These are phyloP conservation scores for Albula goreensis DNA, from an alignment of 2,113 vertebrate species.

Conservation along the genomic window DNA sequence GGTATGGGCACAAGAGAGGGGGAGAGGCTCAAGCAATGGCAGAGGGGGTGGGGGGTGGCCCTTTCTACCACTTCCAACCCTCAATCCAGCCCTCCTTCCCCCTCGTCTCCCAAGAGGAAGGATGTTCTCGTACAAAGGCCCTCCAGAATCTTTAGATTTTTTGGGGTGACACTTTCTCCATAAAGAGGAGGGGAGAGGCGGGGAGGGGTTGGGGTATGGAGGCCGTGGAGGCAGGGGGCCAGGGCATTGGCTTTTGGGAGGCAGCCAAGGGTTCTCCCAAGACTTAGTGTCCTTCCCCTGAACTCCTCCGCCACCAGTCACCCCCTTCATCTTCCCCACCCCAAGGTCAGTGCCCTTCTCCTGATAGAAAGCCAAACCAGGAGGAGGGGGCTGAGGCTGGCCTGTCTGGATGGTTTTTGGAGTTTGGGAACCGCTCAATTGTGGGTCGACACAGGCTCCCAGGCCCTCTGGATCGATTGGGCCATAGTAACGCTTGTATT, in stretches of 20 bases:
- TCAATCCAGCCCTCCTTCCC: slow-evolving; percentile 68
- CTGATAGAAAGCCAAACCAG: slow-evolving; percentile 12
- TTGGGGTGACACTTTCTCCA: slow-evolving; percentile 69
- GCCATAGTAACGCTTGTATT: slow-evolving; percentile 87
- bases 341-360: slow-evolving; percentile 5
- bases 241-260: slow-evolving; percentile 56
- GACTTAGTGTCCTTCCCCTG: slow-evolving; percentile 50
- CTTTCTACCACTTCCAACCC: slow-evolving; percentile 62
- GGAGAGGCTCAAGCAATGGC: slow-evolving; percentile 70
- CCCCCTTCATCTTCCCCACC: slow-evolving; percentile 5
- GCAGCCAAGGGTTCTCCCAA: slow-evolving; percentile 58
- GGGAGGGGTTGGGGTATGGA: slow-evolving; percentile 57
- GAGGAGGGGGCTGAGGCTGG: slow-evolving; percentile 3
- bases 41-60: slow-evolving; percentile 61
- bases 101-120: slow-evolving; percentile 70
- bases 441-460: slow-evolving; percentile 64
- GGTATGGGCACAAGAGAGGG: slow-evolving; percentile 69
- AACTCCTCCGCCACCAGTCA: neutral
- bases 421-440: slow-evolving; percentile 59
- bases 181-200: slow-evolving; percentile 64
- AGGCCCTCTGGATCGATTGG: slow-evolving; percentile 88
- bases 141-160: slow-evolving; percentile 66
- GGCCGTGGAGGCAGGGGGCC: slow-evolving; percentile 61
- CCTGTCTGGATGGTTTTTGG: slow-evolving; percentile 62
- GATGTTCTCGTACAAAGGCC: slow-evolving; percentile 73